These are phyloP conservation scores for Solenopsis invicta DNA, from an alignment of 1,140 invertebrate species.

Conservation along the genomic window DNA sequence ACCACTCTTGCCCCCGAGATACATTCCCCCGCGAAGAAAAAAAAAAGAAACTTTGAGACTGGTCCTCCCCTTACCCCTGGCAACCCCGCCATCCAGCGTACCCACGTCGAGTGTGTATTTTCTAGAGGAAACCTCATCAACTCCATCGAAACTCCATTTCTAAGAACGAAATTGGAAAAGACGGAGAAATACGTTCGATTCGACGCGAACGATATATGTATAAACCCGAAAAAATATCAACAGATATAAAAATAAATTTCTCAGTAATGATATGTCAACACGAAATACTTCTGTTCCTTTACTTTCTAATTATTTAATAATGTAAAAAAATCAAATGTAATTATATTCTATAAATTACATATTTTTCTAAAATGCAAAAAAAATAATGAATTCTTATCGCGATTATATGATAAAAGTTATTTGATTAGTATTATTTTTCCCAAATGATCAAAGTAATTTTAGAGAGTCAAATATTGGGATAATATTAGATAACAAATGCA, in stretches of 20 bases:
- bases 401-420: background rate
- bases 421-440: background rate
- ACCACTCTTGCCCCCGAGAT: conserved; percentile 78
- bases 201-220: conserved; percentile 55
- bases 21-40: conserved; percentile 77
- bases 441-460: conserved; percentile 3
- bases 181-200: conserved; percentile 71
- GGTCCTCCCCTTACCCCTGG: conserved; percentile 7
- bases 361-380: background rate
- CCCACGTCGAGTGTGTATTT: conserved; percentile 75
- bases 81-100: conserved; percentile 32
- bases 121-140: conserved; percentile 77
- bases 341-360: conserved; percentile 11
- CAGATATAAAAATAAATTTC: background rate
- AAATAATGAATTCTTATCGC: background rate
- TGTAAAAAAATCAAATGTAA: background rate
- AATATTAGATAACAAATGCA: background rate
- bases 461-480: background rate
- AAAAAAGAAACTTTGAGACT: conserved; percentile 75
- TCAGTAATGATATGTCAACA: background rate
- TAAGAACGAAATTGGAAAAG: conserved; percentile 77
- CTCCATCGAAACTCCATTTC: conserved; percentile 78
- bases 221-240: conserved; percentile 18
- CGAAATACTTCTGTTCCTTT: background rate
- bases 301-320: background rate